These are phyloP conservation scores for Cacatua alba DNA, from an alignment of 2,113 vertebrate genomes.

Conservation along the genomic window DNA sequence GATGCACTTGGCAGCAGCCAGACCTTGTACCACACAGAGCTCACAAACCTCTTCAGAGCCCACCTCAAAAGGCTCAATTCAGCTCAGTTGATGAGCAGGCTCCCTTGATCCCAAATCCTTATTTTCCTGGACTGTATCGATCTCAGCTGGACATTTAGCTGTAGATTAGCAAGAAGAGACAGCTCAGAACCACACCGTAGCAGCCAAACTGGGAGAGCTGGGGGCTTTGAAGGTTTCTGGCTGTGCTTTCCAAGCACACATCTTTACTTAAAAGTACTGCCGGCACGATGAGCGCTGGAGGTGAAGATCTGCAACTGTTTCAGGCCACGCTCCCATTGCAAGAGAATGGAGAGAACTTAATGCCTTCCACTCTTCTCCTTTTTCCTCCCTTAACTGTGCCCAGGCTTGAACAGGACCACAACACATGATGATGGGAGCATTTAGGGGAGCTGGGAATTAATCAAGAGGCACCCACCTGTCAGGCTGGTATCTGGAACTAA, in stretches of 20 bases:
- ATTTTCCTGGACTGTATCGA: background rate
- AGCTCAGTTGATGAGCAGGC: background rate
- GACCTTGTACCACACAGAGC: background rate
- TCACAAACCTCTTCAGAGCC: background rate
- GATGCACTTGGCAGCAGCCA: background rate
- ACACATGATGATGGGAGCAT: background rate
- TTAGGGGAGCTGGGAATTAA: constrained; percentile 82
- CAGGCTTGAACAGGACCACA: background rate
- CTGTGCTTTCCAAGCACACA: background rate
- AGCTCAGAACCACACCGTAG: background rate
- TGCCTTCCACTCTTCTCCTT: background rate
- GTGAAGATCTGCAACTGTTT: background rate
- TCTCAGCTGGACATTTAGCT: background rate
- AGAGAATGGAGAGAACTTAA: background rate
- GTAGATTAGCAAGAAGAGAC: background rate
- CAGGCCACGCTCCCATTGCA: background rate
- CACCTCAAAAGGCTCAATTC: background rate
- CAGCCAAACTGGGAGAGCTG: background rate
- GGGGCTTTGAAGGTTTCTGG: background rate
- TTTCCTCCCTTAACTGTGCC: background rate
- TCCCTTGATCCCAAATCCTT: background rate
- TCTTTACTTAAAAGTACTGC: background rate
- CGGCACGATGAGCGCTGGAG: fast-evolving
- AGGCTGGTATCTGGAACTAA: constrained; percentile 98
- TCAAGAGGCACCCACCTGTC: constrained; percentile 90